phyloP scores from a whole-genome alignment of 2,888 invertebrate species.

The Calliscelio sp. region DNA sequence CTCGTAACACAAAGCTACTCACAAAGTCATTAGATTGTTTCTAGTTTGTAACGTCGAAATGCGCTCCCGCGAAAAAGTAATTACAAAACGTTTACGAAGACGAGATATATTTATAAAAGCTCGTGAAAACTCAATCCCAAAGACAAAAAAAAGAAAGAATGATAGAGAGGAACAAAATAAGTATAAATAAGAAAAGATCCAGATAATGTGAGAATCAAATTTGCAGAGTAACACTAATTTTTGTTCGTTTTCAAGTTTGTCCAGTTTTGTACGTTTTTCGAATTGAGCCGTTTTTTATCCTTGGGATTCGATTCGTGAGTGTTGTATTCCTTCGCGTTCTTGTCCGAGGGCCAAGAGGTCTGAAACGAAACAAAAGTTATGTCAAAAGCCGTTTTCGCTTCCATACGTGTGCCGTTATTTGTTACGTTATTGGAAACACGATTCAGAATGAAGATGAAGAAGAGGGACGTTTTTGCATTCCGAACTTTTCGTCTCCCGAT shows the following conservation, averaged over 20 bases:
- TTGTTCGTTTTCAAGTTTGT: too few relatives aligned
- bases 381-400: constrained; percentile 57
- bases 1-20: constrained; percentile 83
- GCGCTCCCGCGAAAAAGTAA: constrained; percentile 66
- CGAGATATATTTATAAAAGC: constrained; percentile 65
- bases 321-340: constrained; percentile 82
- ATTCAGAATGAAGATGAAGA: too few relatives aligned
- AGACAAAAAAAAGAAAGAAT: constrained; percentile 34
- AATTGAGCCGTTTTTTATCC: constrained; percentile 39
- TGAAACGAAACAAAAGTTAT: constrained; percentile 32
- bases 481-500: constrained; percentile 66
- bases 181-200: too few relatives aligned
- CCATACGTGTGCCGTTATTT: constrained; percentile 69
- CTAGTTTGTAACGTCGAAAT: constrained; percentile 83
- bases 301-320: constrained; percentile 82
- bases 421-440: constrained; percentile 62
- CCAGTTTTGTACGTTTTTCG: too few relatives aligned
- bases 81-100: constrained; percentile 55
- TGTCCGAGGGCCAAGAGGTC: constrained; percentile 67
- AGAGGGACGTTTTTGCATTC: constrained; percentile 69
- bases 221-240: constrained; percentile 46
- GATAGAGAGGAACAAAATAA: background rate
- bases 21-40: constrained; percentile 86
- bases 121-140: constrained; percentile 60
- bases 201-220: constrained; percentile 48